Evolutionary conservation across 2,113 vertebrate genomes (phyloP), one percentile per base, ranked within the genome.

Genomic region (Petaurus breviceps): DNA sequence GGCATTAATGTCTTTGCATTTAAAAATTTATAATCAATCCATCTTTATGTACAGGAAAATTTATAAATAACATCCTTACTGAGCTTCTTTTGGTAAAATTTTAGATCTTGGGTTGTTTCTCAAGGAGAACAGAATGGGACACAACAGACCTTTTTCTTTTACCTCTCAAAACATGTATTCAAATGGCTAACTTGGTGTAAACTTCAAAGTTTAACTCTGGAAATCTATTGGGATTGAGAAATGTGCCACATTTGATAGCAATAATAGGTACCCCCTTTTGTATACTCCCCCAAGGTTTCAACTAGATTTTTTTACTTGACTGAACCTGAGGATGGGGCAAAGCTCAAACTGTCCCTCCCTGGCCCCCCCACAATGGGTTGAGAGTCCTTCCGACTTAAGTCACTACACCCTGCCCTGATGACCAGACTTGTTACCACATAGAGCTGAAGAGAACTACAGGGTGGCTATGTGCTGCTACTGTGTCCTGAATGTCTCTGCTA

Each of bases 71-170:
- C 68, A 84, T 84, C 68, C 68, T 77, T 77, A 77, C 12, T 77
- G 61, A 77, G 37, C 37, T 22, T 68, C 28, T 23, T 16, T 23
- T 84, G n/a, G n/a, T 43, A 84, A 84, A 84, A 43, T 84, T 84
- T 84, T 84, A 37, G n/a, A 84, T 43, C 16, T 84, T n/a, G 68
- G n/a, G n/a, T 84, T 43, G n/a, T 84, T 84, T 84, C 68, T 95
- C 55, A 96, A 94, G 49, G 55, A 68, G 26, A 95, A n/a, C 43
- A 96, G 93, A 84, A 37, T 11, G 93, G 89, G 47, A 94, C 26
- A 47, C 25, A 55, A 26, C 19, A 26, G 28, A 22, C 8, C 8
- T 77, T 55, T 93, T 90, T 26, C 93, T 93, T 57, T 53, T 10
- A 93, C 31, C 28, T 54, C 77, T 90, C 92, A 57, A 46, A 68